phyloP scores from a whole-genome alignment of 2,113 vertebrate species.

The Sardina pilchardus region DNA sequence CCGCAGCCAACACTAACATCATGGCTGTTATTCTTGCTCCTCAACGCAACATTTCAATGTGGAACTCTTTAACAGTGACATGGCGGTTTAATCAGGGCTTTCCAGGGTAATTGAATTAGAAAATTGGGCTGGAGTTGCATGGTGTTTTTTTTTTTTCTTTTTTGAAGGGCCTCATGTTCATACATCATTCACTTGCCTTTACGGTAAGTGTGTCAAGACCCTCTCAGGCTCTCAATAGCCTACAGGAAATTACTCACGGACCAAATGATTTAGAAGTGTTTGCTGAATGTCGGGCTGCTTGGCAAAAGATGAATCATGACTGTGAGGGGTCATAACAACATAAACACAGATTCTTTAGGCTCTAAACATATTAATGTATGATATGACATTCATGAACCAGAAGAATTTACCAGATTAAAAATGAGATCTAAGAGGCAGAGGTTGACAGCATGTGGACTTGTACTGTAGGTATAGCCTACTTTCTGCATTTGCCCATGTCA shows the following conservation, averaged over 20 bases:
- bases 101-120: slow-evolving; percentile 32
- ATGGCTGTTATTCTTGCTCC: slow-evolving; percentile 21
- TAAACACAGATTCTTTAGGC: background rate
- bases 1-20: slow-evolving; percentile 46
- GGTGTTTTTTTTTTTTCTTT: slow-evolving; percentile 22
- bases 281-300: background rate
- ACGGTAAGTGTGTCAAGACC: background rate
- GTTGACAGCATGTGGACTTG: background rate
- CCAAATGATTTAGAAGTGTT: slow-evolving; percentile 14
- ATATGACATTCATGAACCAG: background rate
- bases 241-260: slow-evolving; percentile 17
- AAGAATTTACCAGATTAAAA: background rate
- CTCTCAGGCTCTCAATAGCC: background rate
- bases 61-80: slow-evolving; percentile 30
- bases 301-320: background rate
- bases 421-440: background rate
- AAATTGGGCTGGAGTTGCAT: slow-evolving; percentile 20
- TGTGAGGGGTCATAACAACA: background rate
- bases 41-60: slow-evolving; percentile 24
- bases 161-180: background rate
- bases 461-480: background rate
- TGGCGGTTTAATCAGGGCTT: slow-evolving; percentile 32
- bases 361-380: background rate
- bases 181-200: slow-evolving; percentile 21
- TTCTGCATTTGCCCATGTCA: background rate